phyloP scores from a whole-genome alignment of 2,797 vertebrate species.

The Syngnathus rostellatus region DNA sequence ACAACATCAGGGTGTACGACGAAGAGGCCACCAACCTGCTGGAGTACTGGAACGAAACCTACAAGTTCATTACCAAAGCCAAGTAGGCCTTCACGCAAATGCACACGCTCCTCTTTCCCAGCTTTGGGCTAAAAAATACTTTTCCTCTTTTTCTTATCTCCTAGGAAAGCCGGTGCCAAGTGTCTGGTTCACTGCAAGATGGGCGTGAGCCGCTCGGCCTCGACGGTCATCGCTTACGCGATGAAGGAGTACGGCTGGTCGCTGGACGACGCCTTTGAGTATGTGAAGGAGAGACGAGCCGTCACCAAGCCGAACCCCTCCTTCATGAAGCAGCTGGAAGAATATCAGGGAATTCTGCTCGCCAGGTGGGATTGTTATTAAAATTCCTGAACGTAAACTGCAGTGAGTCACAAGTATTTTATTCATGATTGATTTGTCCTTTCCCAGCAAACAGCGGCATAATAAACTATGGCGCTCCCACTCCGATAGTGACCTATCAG shows the following conservation, averaged over 20 bases:
- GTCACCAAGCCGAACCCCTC: conserved; percentile 96
- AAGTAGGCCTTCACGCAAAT: conserved; percentile 66
- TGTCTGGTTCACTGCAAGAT: conserved; percentile 99
- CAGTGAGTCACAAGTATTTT: background rate
- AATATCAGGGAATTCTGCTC: conserved; percentile 94
- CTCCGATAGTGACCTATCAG: conserved; percentile 88
- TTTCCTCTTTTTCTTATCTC: background rate
- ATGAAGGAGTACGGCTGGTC: conserved; percentile 99
- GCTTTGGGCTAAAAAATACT: background rate
- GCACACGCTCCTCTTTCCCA: too few species aligned
- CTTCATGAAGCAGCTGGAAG: conserved; percentile 96
- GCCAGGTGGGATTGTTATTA: conserved; percentile 73
- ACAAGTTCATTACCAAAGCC: conserved; percentile 97
- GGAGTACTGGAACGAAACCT: conserved; percentile 97
- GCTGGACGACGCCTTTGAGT: conserved; percentile 84
- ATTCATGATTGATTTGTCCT: conserved; percentile 4
- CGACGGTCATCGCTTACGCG: conserved; percentile 94
- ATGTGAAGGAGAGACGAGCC: conserved; percentile 85
- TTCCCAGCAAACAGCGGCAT: conserved; percentile 87
- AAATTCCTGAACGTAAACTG: background rate
- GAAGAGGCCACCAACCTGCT: conserved; percentile 95
- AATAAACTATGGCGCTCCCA: conserved; percentile 97
- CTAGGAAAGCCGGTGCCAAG: conserved; percentile 91
- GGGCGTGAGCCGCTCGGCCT: conserved; percentile 95
- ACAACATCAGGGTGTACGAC: conserved; percentile 94